These are phyloP conservation scores for Bubo blakistoni DNA, from an alignment of 2,113 vertebrate genomes.

Conservation along the genomic window DNA sequence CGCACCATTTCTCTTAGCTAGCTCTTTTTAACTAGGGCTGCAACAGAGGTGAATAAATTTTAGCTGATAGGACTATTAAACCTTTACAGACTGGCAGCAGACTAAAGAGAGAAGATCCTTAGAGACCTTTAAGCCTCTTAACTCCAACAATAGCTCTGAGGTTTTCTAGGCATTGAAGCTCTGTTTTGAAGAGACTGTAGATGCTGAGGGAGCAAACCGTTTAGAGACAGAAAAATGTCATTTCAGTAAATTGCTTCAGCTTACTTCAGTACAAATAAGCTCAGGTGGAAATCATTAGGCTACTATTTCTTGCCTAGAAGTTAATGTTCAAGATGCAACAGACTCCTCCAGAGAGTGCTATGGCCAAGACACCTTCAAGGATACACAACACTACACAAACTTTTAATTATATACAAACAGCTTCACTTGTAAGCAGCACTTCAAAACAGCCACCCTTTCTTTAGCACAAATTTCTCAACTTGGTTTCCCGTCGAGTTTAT, in stretches of 20 bases:
- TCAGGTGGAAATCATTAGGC: not conserved
- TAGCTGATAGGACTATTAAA: not conserved
- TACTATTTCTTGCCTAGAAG: not conserved
- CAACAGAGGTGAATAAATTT: not conserved
- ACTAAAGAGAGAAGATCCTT: not conserved
- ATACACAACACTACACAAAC: not conserved
- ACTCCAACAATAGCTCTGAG: conserved; percentile 7
- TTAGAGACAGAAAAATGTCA: not conserved
- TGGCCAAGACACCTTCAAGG: not conserved
- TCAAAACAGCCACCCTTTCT: not conserved
- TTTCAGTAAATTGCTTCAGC: not conserved
- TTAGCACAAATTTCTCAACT: not conserved
- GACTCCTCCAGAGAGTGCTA: not conserved
- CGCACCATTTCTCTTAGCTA: not conserved
- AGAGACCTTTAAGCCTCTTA: conserved; percentile 49
- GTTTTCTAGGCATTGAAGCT: not conserved
- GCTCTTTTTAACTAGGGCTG: not conserved
- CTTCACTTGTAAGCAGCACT: not conserved
- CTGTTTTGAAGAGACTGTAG: not conserved
- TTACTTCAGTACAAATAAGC: not conserved
- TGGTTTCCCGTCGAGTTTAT: not conserved
- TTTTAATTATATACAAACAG: not conserved
- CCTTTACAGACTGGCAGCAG: not conserved
- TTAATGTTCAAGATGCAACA: not conserved
- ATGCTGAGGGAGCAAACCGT: not conserved